Conservation (phyloP, 2,888 invertebrate genomes). For the Desoria tigrina region DNA sequence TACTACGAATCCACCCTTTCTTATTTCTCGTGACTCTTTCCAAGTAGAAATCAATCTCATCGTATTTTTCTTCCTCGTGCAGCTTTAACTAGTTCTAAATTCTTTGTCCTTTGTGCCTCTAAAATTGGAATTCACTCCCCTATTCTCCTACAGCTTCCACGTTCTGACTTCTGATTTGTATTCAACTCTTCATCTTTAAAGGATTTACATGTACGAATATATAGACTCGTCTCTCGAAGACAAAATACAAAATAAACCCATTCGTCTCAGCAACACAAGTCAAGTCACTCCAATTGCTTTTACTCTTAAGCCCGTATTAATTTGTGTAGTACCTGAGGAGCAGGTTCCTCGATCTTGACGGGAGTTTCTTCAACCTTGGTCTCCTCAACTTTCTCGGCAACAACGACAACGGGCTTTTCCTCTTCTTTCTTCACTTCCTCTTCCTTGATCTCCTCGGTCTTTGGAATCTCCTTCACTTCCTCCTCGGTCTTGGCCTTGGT, state of each 20-base stretch:
- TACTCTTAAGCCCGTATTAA: no score
- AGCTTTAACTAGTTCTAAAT: no score
- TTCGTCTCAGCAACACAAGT: no score
- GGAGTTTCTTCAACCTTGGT: conserved; percentile 30
- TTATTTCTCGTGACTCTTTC: conserved; percentile 23
- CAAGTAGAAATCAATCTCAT: conserved; percentile 2
- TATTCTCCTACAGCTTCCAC: conserved; percentile 9
- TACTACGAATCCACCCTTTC: conserved; percentile 24
- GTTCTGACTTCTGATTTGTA: conserved; percentile 32
- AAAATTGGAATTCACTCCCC: no score
- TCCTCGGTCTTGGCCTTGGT: conserved; percentile 37
- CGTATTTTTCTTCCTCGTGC: no score
- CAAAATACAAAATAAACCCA: neutral
- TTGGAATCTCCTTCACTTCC: conserved; percentile 27
- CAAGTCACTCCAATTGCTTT: no score
- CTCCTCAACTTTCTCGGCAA: conserved; percentile 37
- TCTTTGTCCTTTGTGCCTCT: no score
- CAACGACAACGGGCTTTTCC: conserved; percentile 27
- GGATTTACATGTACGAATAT: conserved; percentile 27
- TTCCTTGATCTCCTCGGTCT: conserved; percentile 37
- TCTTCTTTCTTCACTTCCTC: conserved; percentile 31
- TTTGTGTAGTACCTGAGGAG: conserved; percentile 26
- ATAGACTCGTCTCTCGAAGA: conserved; percentile 11
- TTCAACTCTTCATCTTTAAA: conserved; percentile 22
- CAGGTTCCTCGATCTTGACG: conserved; percentile 32